Percentiles rank a stretch among this genome's conserved stretches.
These are phyloP conservation scores for Actinemys pallida DNA, from an alignment of 2,113 vertebrate species.

Conservation along the genomic window DNA sequence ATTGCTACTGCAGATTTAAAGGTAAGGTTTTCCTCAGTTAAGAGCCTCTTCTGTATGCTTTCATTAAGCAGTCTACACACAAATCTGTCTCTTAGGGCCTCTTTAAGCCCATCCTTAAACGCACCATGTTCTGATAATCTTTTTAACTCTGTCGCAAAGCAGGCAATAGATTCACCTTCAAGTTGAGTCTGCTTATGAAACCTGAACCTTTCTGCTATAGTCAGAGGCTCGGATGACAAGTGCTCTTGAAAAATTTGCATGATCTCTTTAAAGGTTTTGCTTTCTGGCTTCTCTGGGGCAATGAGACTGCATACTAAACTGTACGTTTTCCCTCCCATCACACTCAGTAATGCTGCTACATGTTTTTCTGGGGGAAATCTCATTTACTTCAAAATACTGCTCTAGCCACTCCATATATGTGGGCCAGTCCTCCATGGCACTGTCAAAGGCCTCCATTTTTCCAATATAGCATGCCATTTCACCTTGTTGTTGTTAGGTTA, in stretches of 20 bases:
- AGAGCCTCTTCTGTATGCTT: not conserved
- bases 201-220: not conserved
- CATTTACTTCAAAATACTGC: not conserved
- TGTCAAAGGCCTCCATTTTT: too few relatives aligned
- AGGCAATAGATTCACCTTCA: not conserved
- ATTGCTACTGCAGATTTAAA: not conserved
- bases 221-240: not conserved
- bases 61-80: not conserved
- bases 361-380: not conserved
- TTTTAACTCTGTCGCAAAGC: not conserved
- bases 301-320: not conserved
- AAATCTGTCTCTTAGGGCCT: not conserved
- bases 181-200: not conserved
- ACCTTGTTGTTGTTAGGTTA: too few relatives aligned
- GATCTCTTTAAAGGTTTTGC: not conserved
- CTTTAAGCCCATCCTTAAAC: not conserved
- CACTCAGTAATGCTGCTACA: not conserved
- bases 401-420: not conserved
- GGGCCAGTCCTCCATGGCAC: too few relatives aligned
- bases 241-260: not conserved
- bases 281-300: not conserved
- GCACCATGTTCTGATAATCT: not conserved
- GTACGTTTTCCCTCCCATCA: not conserved
- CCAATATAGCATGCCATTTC: too few relatives aligned
- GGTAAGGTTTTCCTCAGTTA: not conserved